phyloP scores from a whole-genome alignment of 2,888 invertebrate species.

The Nasonovia ribisnigri region DNA sequence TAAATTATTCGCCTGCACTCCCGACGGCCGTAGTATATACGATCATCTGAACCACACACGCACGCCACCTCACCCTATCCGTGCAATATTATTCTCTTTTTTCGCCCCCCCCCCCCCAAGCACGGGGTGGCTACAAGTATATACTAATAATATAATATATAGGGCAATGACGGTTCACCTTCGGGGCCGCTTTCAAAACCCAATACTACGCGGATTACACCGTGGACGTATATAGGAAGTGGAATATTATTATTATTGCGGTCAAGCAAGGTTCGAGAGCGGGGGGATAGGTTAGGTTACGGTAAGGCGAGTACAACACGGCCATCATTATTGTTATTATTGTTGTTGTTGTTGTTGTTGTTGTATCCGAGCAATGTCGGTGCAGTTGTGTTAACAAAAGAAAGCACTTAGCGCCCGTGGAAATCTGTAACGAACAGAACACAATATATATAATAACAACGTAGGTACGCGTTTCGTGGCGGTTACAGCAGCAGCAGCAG shows the following conservation, averaged over 20 bases:
- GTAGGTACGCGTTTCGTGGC: not conserved
- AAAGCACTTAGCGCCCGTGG: slow-evolving; percentile 48
- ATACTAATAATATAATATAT: not conserved
- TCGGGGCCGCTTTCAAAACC: not conserved
- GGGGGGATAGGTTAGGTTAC: too few relatives aligned
- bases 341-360: not conserved
- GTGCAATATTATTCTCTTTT: not conserved
- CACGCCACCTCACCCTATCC: not conserved
- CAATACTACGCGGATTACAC: not conserved
- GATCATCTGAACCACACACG: not conserved
- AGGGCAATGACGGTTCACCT: not conserved
- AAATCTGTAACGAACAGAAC: slow-evolving; percentile 20
- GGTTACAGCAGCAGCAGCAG: not conserved
- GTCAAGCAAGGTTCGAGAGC: not conserved
- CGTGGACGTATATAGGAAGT: not conserved
- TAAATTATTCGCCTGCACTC: slow-evolving; percentile 43
- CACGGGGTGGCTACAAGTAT: too few relatives aligned
- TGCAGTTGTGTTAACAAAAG: slow-evolving; percentile 23
- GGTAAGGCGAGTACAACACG: not conserved
- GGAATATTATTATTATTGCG: not conserved
- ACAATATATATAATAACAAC: not conserved
- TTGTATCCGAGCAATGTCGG: not conserved
- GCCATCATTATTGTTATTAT: not conserved
- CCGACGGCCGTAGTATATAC: not conserved
- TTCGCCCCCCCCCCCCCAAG: too few relatives aligned